Percentiles rank a stretch among this genome's conserved stretches.
These are phyloP conservation scores for Stenichneumon culpator DNA, from an alignment of 2,888 invertebrate genomes.

Conservation along the genomic window DNA sequence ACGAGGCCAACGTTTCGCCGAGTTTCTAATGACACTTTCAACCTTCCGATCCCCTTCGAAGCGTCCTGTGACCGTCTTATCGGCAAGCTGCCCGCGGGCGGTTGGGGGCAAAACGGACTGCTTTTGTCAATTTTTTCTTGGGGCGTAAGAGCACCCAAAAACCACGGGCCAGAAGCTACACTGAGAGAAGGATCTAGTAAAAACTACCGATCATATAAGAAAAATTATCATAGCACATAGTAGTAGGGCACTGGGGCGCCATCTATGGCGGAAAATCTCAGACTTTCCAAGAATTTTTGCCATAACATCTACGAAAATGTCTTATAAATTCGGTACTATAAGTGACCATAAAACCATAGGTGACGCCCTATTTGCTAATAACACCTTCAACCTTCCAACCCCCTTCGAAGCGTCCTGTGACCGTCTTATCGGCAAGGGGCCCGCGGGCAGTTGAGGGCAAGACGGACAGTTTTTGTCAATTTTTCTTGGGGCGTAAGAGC, in stretches of 20 bases:
- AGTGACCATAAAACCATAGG: too few species aligned
- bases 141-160: not conserved
- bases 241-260: too few species aligned
- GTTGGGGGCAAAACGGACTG: not conserved
- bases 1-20: conserved; percentile 22
- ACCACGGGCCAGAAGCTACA: too few species aligned
- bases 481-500: not conserved
- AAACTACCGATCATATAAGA: too few species aligned
- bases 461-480: not conserved
- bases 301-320: too few species aligned
- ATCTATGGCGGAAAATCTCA: too few species aligned
- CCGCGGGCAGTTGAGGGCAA: not conserved
- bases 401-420: not conserved
- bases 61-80: conserved; percentile 26
- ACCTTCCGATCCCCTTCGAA: not conserved
- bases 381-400: not conserved
- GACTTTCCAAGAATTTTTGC: too few species aligned
- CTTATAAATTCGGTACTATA: too few species aligned
- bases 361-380: too few species aligned
- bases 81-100: not conserved
- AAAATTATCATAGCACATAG: too few species aligned
- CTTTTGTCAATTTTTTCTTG: not conserved
- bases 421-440: conserved; percentile 10
- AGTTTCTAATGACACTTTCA: conserved; percentile 21
- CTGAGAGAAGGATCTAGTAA: too few species aligned